phyloP scores from a whole-genome alignment of 2,888 invertebrate species.

The Euzophera pinguis region DNA sequence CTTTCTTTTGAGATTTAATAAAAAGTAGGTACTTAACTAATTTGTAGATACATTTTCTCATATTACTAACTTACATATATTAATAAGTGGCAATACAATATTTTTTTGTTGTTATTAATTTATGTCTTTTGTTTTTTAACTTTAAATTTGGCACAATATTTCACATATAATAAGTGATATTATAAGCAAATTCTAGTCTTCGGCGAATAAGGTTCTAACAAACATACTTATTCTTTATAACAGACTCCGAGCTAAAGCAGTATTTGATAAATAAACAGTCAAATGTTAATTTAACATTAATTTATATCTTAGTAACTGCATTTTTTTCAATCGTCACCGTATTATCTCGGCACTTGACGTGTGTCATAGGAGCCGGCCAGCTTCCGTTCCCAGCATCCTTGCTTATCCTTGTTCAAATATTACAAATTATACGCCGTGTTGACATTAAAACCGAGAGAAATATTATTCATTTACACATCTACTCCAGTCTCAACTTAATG shows the following conservation, averaged over 20 bases:
- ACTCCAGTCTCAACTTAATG: too few species aligned
- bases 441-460: slow-evolving; percentile 28
- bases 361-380: slow-evolving; percentile 43
- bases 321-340: slow-evolving; percentile 19
- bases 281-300: neutral
- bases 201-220: too few species aligned
- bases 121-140: too few species aligned
- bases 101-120: too few species aligned
- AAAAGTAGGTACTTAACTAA: neutral
- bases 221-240: too few species aligned
- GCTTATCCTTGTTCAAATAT: slow-evolving; percentile 69
- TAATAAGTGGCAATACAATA: too few species aligned
- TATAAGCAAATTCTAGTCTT: too few species aligned
- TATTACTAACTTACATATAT: too few species aligned
- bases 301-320: neutral
- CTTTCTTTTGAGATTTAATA: neutral
- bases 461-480: slow-evolving; percentile 1
- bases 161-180: too few species aligned
- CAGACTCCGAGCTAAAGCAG: too few species aligned
- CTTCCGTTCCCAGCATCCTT: slow-evolving; percentile 66
- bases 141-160: too few species aligned
- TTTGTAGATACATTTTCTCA: too few species aligned
- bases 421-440: slow-evolving; percentile 56
- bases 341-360: slow-evolving; percentile 51
- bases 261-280: neutral